A percentile compares a stretch with the other conserved stretches of the same genome.
Conservation (phyloP, 2,888 invertebrate species). For the Drosophila merina region DNA sequence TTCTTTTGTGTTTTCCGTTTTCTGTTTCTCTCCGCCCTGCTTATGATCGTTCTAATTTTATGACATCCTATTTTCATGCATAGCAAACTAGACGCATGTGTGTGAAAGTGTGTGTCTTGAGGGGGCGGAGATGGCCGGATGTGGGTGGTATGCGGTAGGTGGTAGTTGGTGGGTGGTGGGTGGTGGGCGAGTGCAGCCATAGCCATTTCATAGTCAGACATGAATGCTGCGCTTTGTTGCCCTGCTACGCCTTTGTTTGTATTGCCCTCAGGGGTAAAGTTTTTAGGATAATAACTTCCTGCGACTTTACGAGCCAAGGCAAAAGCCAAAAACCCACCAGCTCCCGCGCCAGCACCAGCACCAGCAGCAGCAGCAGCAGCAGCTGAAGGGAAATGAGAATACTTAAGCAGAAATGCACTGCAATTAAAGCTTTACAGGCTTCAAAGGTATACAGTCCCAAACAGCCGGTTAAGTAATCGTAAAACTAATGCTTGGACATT, state of each 20-base stretch:
- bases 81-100: slow-evolving; percentile 51
- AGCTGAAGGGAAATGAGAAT: slow-evolving; percentile 73
- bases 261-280: slow-evolving; percentile 80
- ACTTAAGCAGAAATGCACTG: slow-evolving; percentile 62
- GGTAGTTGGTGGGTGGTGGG: slow-evolving; percentile 27
- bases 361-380: slow-evolving; percentile 25
- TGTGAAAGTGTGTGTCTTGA: slow-evolving; percentile 4
- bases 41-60: slow-evolving; percentile 77
- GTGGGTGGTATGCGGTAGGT: neutral
- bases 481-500: neutral
- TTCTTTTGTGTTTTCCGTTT: slow-evolving; percentile 25
- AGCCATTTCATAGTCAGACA: slow-evolving; percentile 71
- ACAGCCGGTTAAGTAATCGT: neutral
- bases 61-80: slow-evolving; percentile 76
- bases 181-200: slow-evolving; percentile 48
- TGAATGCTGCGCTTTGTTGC: slow-evolving; percentile 74
- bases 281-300: slow-evolving; percentile 82
- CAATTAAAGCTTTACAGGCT: neutral
- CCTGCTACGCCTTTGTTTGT: slow-evolving; percentile 77
- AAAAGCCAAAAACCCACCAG: slow-evolving; percentile 62
- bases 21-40: slow-evolving; percentile 34
- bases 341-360: slow-evolving; percentile 14
- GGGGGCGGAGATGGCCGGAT: neutral
- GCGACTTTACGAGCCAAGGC: slow-evolving; percentile 76
- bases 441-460: neutral